Evolutionary conservation across 2,797 vertebrate genomes (phyloP), one percentile per base, ranked within the genome.

Genomic region (Phataginus tricuspis): DNA sequence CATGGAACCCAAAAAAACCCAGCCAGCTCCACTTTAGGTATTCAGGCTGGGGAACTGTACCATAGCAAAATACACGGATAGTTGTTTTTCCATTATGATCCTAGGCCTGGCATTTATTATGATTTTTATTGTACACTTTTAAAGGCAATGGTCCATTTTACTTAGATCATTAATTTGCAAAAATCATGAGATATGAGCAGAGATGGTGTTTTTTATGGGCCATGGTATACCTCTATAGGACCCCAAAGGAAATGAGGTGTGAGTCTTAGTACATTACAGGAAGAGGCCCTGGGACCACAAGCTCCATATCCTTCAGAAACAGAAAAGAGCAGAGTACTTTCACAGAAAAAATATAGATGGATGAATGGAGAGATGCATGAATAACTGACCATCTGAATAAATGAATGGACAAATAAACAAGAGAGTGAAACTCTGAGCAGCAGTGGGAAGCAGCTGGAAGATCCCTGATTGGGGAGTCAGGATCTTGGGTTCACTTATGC

Each of bases 151-250:
- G 80, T 95, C 96, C 96, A 78, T 97, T 97, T 97, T 97, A 96
- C 96, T 97, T 97, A 96, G 95, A 96, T 96, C 97, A 98, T 98
- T 98, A 98, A 98, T 98, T 98, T 98, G 97, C 95, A 98, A 98
- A 98, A 98, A 98, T 97, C 95, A 97, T 90, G 97, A 98, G 97
- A 94, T 97, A 97, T 97, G 98, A 98, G 83, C 96, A 98, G 97
- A 97, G 93, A 98, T 89, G 82, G 83, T 82, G 88, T 72, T 29
- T 97, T 96, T 97, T 98, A 98, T 94, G 88, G 64, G 25, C 84
- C 96, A 95, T 96, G 94, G 83, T 79, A 95, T 95, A 96, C 95
- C 95, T 91, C 92, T 93, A 83, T 37, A 90, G 87, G 95, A 97
- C 92, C 98, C 97, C 96, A 98, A 98, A 98, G 90, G 95, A 98